These are phyloP conservation scores for Microtus richardsoni DNA, from an alignment of 2,113 vertebrate species.

Conservation along the genomic window DNA sequence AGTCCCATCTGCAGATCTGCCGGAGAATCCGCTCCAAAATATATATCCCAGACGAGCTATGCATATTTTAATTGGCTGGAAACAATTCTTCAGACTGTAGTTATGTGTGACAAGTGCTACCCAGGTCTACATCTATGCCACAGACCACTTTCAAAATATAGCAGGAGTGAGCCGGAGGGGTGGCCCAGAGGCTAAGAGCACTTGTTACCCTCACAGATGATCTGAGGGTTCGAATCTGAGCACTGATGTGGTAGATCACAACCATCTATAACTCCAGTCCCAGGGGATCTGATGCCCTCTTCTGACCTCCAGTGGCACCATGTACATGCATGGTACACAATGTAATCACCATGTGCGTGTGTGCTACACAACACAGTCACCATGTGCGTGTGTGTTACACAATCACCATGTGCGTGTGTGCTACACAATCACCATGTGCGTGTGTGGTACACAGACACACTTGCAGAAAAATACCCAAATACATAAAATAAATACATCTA, in stretches of 20 bases:
- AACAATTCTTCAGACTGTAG: slow-evolving; percentile 37
- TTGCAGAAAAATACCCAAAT: neutral
- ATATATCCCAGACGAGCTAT: slow-evolving; percentile 44
- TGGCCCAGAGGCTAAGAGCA: neutral
- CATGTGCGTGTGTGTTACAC: too few species aligned
- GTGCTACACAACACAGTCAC: too few species aligned
- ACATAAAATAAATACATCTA: neutral
- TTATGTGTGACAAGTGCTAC: slow-evolving; percentile 18
- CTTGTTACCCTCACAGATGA: neutral
- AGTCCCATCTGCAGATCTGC: slow-evolving; percentile 76
- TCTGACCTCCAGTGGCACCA: neutral
- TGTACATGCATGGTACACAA: too few species aligned
- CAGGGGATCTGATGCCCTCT: neutral
- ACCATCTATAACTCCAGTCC: neutral
- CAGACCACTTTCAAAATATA: neutral
- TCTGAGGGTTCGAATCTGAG: neutral
- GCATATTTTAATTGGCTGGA: slow-evolving; percentile 18
- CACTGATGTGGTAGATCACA: neutral
- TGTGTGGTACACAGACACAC: neutral
- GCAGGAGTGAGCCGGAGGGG: neutral
- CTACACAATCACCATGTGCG: too few species aligned
- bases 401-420: too few species aligned
- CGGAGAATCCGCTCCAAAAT: slow-evolving; percentile 64
- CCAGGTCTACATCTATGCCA: slow-evolving; percentile 12
- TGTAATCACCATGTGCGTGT: too few species aligned